Evolutionary conservation across 2,797 vertebrate species (phyloP).

Genomic region (Peromyscus melanophrys): DNA sequence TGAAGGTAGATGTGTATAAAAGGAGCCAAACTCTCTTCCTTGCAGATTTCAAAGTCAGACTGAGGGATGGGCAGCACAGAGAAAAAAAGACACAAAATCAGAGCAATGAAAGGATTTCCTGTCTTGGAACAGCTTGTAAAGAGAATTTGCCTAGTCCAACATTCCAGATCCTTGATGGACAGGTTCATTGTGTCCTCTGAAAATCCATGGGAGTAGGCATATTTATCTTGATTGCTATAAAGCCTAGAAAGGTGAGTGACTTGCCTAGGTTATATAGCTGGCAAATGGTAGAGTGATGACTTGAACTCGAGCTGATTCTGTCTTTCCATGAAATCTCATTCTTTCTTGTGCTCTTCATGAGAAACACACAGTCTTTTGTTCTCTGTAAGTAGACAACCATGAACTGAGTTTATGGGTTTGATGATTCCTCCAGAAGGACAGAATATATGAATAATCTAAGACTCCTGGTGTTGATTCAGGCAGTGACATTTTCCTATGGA

Average conservation of each 20-base stretch:
- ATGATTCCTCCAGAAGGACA: slow-evolving; percentile 19
- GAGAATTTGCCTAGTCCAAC: background rate
- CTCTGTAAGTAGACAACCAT: background rate
- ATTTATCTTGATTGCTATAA: slow-evolving; percentile 35
- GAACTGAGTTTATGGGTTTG: background rate
- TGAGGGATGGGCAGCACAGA: background rate
- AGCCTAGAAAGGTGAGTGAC: slow-evolving; percentile 9
- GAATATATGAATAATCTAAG: background rate
- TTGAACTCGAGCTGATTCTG: slow-evolving; percentile 54
- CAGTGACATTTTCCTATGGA: background rate
- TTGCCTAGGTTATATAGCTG: background rate
- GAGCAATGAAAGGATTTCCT: background rate
- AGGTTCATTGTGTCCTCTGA: background rate
- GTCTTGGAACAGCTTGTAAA: background rate
- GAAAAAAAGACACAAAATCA: background rate
- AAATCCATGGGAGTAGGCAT: background rate
- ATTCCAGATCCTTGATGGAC: background rate
- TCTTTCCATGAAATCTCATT: background rate
- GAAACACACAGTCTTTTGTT: background rate
- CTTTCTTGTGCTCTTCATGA: slow-evolving; percentile 2
- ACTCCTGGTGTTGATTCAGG: background rate
- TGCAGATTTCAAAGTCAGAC: background rate
- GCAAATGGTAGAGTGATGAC: slow-evolving; percentile 14
- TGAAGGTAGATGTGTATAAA: slow-evolving; percentile 19
- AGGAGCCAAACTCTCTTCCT: background rate